Evolutionary conservation across 2,797 vertebrate species (phyloP), one percentile per base, ranked within the genome.

Genomic region (Moxostoma hubbsi): DNA sequence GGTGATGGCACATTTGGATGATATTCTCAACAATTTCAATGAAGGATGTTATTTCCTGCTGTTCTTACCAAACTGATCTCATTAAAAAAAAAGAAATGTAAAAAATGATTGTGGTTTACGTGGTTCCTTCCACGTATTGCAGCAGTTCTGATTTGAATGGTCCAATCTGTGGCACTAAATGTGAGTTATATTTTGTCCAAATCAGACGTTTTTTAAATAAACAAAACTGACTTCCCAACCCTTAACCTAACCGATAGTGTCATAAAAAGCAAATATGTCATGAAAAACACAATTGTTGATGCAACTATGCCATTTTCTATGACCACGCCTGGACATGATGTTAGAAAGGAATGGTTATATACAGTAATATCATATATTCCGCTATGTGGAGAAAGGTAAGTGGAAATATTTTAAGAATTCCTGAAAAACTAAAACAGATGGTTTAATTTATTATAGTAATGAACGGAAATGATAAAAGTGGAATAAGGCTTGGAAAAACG

Each of bases 401-500:
- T 9, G 5, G 8, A 67, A 67, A 61, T 61, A 7, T 24, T 24
- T 24, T 1, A 24, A 24, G 24, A 24, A n/a, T 11, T 65, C 15
- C n/a, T 43, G 9, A 5, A 58, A 55, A 46, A 78, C 5, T 0
- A 0, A 9, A 45, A 11, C 2, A 5, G 50, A 55, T 8, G 15
- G 0, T 13, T 10, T 7, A 54, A 63, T 49, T 9, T 58, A 18
- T 73, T 58, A 10, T 50, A 7, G 10, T 58, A 13, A 49, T 5
- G 4, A 73, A 65, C 46, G 18, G 63, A 73, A 73, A 57, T 66
- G 15, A 75, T 61, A 64, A 53, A 12, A 67, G 16, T 73, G 24
- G 18, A 80, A 74, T 5, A 46, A n/a, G 54, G 59, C 81, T 50
- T 63, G 77, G 65, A 80, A 76, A 68, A 53, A 74, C 81, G 83